These are phyloP conservation scores for Oophaga pumilio DNA, from an alignment of 2,113 vertebrate species.

Conservation along the genomic window DNA sequence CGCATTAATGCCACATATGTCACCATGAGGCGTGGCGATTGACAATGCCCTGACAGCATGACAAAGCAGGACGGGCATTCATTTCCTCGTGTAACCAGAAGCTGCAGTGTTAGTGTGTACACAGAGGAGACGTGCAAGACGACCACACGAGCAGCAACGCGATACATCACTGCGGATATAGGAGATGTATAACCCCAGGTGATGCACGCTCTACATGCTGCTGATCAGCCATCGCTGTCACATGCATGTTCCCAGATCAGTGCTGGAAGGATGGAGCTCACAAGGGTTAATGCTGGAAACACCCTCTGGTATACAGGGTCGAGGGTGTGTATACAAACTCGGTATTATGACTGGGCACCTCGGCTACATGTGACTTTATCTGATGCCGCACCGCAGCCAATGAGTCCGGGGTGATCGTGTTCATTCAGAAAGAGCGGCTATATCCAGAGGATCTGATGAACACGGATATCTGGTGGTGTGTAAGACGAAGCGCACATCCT, in stretches of 20 bases:
- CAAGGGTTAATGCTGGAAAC: conserved; percentile 35
- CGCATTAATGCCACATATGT: background rate
- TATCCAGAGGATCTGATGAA: conserved; percentile 17
- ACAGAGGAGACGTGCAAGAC: background rate
- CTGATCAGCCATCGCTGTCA: background rate
- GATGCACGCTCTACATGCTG: background rate
- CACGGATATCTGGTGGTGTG: background rate
- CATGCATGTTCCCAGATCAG: background rate
- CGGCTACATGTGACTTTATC: conserved; percentile 38
- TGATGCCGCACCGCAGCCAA: conserved; percentile 19
- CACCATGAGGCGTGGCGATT: background rate
- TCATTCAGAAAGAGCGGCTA: conserved; percentile 49
- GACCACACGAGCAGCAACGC: background rate
- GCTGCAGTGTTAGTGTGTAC: background rate
- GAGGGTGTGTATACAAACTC: conserved; percentile 31
- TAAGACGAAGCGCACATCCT: background rate
- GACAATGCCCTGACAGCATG: conserved; percentile 48
- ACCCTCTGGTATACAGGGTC: background rate
- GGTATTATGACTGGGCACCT: conserved; percentile 6
- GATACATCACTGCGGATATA: background rate
- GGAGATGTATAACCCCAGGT: background rate
- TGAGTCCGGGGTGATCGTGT: background rate
- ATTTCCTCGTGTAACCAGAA: conserved; percentile 4
- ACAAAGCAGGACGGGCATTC: conserved; percentile 37
- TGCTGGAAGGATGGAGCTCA: background rate